phyloP scores from a whole-genome alignment of 1,140 invertebrate genomes.

The Pentalonia nigronervosa region DNA sequence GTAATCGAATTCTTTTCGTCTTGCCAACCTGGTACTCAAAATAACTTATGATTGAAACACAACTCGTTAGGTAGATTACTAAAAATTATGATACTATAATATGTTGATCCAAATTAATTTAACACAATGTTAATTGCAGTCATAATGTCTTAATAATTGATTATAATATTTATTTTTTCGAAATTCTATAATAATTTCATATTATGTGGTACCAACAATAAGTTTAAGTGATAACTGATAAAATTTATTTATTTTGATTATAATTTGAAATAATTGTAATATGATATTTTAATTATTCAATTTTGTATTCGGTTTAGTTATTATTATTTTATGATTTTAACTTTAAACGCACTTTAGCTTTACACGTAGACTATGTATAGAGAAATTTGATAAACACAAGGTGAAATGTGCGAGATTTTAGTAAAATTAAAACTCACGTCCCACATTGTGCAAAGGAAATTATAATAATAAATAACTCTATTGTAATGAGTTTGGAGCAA shows the following conservation, averaged over 20 bases:
- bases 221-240: not conserved
- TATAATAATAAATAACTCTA: slow-evolving; percentile 40
- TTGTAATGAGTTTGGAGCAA: slow-evolving; percentile 32
- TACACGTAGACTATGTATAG: not conserved
- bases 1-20: not conserved
- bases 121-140: not conserved
- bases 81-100: not conserved
- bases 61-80: not conserved
- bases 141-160: not conserved
- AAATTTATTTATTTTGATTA: not conserved
- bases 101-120: not conserved
- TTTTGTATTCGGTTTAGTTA: not conserved
- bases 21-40: too few relatives aligned
- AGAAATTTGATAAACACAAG: not conserved
- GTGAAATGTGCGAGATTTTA: slow-evolving; percentile 25
- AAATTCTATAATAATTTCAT: not conserved
- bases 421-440: not conserved
- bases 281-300: not conserved
- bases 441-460: not conserved
- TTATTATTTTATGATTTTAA: not conserved
- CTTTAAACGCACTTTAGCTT: not conserved
- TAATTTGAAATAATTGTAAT: not conserved
- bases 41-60: not conserved
- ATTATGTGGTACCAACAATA: not conserved
- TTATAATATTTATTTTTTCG: not conserved